Conservation (phyloP, 1,140 invertebrate species). For the Danaus melanippus region DNA sequence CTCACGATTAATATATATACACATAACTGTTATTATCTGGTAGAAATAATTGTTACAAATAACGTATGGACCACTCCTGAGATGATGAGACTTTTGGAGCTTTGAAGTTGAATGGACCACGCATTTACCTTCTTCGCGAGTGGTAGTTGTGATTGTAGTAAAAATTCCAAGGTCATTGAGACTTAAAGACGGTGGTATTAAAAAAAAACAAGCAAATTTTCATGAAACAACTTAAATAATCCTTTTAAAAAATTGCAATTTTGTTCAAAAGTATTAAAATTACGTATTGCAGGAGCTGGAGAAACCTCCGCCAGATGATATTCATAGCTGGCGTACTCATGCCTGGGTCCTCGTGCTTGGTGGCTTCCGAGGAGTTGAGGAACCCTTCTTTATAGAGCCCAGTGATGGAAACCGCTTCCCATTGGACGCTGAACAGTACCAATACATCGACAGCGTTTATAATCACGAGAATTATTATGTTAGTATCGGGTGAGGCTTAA, state of each 20-base stretch:
- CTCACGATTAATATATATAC: background rate
- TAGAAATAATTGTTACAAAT: no score
- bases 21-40: no score
- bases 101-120: no score
- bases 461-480: constrained; percentile 92
- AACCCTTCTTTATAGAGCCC: constrained; percentile 87
- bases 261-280: background rate
- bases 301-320: constrained; percentile 77
- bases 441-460: constrained; percentile 87
- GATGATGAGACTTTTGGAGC: background rate
- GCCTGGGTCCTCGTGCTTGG: constrained; percentile 85
- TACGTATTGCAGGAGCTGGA: constrained; percentile 75
- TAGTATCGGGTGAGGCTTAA: constrained; percentile 24
- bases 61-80: no score
- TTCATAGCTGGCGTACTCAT: constrained; percentile 84
- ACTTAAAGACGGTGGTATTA: no score
- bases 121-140: no score
- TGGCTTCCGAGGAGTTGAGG: constrained; percentile 73
- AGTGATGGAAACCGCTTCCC: constrained; percentile 79
- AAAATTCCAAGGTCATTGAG: no score
- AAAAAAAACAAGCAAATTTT: no score
- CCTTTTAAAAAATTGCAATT: no score
- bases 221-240: no score
- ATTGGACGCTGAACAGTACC: constrained; percentile 76
- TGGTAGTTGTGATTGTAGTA: no score